Conservation (phyloP, 2,113 vertebrate genomes). For the Gallinago jamesoni region DNA sequence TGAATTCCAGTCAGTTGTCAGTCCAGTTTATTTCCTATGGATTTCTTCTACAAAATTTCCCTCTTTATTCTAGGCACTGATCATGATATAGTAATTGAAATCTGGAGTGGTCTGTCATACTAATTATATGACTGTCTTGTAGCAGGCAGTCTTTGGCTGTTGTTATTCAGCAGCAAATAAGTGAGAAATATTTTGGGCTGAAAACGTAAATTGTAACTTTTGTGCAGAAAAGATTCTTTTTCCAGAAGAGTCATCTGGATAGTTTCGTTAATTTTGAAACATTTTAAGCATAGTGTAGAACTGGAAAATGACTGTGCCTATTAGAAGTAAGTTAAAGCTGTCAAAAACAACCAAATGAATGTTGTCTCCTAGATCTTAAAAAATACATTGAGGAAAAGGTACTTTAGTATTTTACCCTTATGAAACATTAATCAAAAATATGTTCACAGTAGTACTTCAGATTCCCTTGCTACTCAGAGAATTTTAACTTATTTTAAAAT, state of each 20-base stretch:
- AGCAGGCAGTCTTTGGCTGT: slow-evolving; percentile 42
- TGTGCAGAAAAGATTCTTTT: not conserved
- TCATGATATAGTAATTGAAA: slow-evolving; percentile 70
- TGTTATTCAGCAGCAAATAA: slow-evolving; percentile 32
- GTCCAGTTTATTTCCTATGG: slow-evolving; percentile 68
- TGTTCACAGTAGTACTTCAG: not conserved
- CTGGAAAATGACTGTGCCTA: not conserved
- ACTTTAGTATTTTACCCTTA: not conserved
- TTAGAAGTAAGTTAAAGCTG: not conserved
- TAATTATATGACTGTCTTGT: slow-evolving; percentile 57
- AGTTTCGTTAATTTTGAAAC: slow-evolving; percentile 38
- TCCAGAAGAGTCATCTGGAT: not conserved
- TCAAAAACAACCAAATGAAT: not conserved
- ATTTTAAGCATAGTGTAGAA: not conserved
- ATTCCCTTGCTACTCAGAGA: not conserved
- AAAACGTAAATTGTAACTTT: slow-evolving; percentile 1
- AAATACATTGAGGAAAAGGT: not conserved
- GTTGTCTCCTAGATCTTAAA: not conserved
- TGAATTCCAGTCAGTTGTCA: slow-evolving; percentile 77
- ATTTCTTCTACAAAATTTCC: slow-evolving; percentile 67
- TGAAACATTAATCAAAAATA: not conserved
- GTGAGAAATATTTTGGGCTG: slow-evolving; percentile 34
- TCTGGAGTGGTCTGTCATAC: slow-evolving; percentile 62
- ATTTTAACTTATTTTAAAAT: not conserved
- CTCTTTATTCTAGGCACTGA: slow-evolving; percentile 70